A percentile compares a stretch with the other conserved stretches of the same genome.
These are phyloP conservation scores for Neosalanx taihuensis DNA, from an alignment of 2,797 vertebrate genomes.

Conservation along the genomic window DNA sequence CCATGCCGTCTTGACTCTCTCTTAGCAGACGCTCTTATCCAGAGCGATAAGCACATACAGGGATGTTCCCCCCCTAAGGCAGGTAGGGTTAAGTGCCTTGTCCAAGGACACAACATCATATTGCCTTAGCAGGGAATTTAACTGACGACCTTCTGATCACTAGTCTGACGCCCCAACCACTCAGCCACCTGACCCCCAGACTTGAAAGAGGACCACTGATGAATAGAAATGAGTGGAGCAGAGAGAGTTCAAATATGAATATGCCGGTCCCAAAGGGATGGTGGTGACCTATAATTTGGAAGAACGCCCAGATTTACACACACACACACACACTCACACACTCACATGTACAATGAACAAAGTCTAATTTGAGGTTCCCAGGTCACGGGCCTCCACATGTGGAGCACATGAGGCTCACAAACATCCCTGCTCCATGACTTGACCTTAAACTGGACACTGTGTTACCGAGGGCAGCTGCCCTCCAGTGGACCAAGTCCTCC, in stretches of 20 bases:
- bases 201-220: constrained; percentile 9
- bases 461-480: constrained; percentile 20
- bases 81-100: no score
- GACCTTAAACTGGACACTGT: neutral
- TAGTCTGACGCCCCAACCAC: no score
- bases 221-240: constrained; percentile 16
- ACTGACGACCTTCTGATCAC: no score
- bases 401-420: constrained; percentile 46
- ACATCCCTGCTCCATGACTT: neutral
- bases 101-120: no score
- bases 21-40: no score
- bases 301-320: constrained; percentile 25
- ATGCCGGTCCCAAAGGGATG: constrained; percentile 19
- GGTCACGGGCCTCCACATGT: constrained; percentile 44
- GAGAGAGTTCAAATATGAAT: neutral
- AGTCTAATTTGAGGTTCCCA: constrained; percentile 19
- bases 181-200: no score
- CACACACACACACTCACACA: constrained; percentile 8
- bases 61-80: no score
- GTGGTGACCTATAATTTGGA: constrained; percentile 24
- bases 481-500: constrained; percentile 33
- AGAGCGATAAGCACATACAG: no score
- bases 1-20: neutral
- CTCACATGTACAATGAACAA: constrained; percentile 8
- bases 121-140: no score